phyloP scores from a whole-genome alignment of 2,888 invertebrate species.

The Cephus nigrinus region DNA sequence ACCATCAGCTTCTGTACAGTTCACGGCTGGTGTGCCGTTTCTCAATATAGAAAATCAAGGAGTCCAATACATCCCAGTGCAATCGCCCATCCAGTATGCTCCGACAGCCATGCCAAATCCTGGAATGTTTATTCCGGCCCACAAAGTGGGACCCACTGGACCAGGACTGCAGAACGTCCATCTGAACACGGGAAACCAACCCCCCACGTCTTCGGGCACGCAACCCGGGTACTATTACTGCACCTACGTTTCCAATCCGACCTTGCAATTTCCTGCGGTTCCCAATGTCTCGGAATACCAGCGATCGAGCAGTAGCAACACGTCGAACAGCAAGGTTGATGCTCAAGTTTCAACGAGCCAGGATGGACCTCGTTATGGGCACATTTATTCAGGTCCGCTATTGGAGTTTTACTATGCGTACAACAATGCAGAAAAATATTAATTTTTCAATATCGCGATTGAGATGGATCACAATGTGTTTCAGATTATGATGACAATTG shows the following conservation, averaged over 20 bases:
- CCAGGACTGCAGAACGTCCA: slow-evolving; percentile 16
- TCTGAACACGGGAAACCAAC: neutral
- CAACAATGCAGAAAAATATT: neutral
- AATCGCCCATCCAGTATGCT: slow-evolving; percentile 11
- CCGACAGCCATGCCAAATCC: slow-evolving; percentile 2
- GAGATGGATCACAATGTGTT: neutral
- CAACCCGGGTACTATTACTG: slow-evolving; percentile 39
- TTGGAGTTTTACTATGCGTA: too few relatives aligned
- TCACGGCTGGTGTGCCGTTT: neutral
- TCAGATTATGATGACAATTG: slow-evolving; percentile 21
- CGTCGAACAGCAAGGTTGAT: neutral
- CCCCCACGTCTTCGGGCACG: slow-evolving; percentile 9
- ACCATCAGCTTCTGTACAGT: neutral
- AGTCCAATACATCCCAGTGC: neutral
- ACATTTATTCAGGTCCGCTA: neutral
- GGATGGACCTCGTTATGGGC: neutral
- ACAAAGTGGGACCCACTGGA: slow-evolving; percentile 28
- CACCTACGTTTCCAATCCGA: slow-evolving; percentile 44
- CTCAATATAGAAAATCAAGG: neutral
- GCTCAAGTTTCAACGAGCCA: neutral
- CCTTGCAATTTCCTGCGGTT: slow-evolving; percentile 42
- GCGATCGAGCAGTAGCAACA: neutral
- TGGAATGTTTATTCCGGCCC: slow-evolving; percentile 6
- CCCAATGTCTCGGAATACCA: slow-evolving; percentile 41
- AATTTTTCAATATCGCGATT: neutral